Conservation (phyloP, 2,888 invertebrate genomes). For the Oscheius sp. region DNA sequence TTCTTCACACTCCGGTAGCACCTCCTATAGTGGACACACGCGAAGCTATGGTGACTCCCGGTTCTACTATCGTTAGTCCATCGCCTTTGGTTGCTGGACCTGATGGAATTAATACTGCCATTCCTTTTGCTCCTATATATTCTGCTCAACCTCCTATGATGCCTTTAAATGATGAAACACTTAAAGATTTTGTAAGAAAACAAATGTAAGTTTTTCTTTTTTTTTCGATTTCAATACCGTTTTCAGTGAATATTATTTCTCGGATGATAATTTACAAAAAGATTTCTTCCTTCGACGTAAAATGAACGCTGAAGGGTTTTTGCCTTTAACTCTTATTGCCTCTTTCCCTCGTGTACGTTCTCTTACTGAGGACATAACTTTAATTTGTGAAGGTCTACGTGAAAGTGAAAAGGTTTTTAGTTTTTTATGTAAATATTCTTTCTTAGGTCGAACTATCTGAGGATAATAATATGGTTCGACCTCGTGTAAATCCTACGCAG, state of each 20-base stretch:
- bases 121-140: constrained; percentile 54
- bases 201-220: constrained; percentile 61
- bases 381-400: constrained; percentile 84
- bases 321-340: constrained; percentile 90
- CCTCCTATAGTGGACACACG: constrained; percentile 34
- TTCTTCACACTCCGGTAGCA: constrained; percentile 42
- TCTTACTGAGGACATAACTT: constrained; percentile 83
- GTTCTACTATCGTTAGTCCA: constrained; percentile 9
- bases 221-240: background rate
- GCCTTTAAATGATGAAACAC: constrained; percentile 57
- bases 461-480: constrained; percentile 48
- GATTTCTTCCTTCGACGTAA: constrained; percentile 95
- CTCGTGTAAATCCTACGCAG: constrained; percentile 79
- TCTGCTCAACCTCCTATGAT: constrained; percentile 36
- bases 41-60: constrained; percentile 49
- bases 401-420: constrained; percentile 82
- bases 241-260: constrained; percentile 97
- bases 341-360: constrained; percentile 92
- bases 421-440: background rate
- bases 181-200: constrained; percentile 68
- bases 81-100: constrained; percentile 23
- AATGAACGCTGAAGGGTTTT: constrained; percentile 92
- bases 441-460: constrained; percentile 48
- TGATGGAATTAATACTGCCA: constrained; percentile 52
- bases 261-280: constrained; percentile 89